Evolutionary conservation across 2,888 invertebrate genomes (phyloP), one percentile per base, ranked within the genome.

Genomic region (Acanthosoma haemorrhoidale): DNA sequence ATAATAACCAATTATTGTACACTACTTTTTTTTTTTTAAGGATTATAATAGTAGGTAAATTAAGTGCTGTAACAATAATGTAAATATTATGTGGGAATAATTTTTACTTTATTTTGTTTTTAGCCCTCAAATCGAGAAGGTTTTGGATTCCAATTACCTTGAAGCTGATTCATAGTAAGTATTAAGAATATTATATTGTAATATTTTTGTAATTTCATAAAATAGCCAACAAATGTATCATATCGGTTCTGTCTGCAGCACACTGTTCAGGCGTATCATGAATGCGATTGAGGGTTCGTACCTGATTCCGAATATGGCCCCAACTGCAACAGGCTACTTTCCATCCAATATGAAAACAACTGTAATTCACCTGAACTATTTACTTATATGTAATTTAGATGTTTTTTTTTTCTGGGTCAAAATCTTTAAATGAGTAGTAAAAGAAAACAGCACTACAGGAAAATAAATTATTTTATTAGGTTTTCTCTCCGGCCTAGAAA

Each of bases 151-250:
- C 59, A 80, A 82, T 11, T 88, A 83, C 77, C 79, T 92, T 67
- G 92, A 92, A 80, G 88, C 90, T 76, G 92, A 92, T 80, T 88
- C 89, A 51, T 91, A 86, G 91, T 91, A 82, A 86, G 88, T 87
- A 77, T 32, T 31, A 39, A 39, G 8, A 15, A 29, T 29, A 31
- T 29, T 25, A n/a, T n/a, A n/a, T n/a, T n/a, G n/a, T n/a, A n/a
- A n/a, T n/a, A n/a, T n/a, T n/a, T n/a, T n/a, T n/a, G n/a, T n/a
- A n/a, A n/a, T n/a, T n/a, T n/a, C n/a, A n/a, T n/a, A n/a, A n/a
- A n/a, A n/a, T n/a, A 51, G 15, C 15, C 9, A 36, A 36, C 9
- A 36, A 11, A 8, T 8, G 15, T 58, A n/a, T 5, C 60, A n/a
- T n/a, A n/a, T n/a, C n/a, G n/a, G n/a, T n/a, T n/a, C n/a, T 80